These are phyloP conservation scores for Miniopterus natalensis DNA, from an alignment of 2,113 vertebrate genomes.

Conservation along the genomic window DNA sequence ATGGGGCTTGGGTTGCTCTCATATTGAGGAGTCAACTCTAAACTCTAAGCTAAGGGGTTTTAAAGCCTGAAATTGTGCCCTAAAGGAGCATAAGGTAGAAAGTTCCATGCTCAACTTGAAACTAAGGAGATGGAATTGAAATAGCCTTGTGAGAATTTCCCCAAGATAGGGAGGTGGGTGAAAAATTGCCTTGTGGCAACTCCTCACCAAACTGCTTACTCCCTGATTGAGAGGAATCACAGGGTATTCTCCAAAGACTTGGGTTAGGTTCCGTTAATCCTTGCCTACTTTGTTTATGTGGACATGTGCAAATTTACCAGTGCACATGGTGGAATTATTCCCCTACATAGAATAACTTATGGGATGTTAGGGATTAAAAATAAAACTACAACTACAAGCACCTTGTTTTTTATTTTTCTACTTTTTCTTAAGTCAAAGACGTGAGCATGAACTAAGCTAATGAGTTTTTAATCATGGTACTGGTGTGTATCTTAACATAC, in stretches of 20 bases:
- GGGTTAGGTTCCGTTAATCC: neutral
- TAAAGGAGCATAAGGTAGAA: neutral
- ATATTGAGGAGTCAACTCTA: neutral
- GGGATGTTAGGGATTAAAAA: neutral
- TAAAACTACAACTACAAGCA: neutral
- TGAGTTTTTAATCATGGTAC: neutral
- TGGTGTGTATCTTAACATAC: neutral
- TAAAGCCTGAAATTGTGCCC: neutral
- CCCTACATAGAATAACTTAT: neutral
- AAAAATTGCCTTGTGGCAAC: neutral
- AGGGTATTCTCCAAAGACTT: neutral
- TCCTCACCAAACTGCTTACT: accelerated
- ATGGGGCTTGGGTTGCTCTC: neutral
- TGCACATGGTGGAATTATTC: neutral
- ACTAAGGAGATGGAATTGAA: neutral
- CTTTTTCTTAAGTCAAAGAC: neutral
- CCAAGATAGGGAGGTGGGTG: neutral
- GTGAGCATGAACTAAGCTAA: neutral
- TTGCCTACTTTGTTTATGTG: neutral
- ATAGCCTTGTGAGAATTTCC: neutral
- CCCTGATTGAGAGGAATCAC: neutral
- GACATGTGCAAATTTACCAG: neutral
- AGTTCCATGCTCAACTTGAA: neutral
- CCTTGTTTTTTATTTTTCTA: neutral
- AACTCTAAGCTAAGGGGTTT: neutral